Conservation (phyloP, 2,113 vertebrate species). For the Anarrhichthys ocellatus region DNA sequence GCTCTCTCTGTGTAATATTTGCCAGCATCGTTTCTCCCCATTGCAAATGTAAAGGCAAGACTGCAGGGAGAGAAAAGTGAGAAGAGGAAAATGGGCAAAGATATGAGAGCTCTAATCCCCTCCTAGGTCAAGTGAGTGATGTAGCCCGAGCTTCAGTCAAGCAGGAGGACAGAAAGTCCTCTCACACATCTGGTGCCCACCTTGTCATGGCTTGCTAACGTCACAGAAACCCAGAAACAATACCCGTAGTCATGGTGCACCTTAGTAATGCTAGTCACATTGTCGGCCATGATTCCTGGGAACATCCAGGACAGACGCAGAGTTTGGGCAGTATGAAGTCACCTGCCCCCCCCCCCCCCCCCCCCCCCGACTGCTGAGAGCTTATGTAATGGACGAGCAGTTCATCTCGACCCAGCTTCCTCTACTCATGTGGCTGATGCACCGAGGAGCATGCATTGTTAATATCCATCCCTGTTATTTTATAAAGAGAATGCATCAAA, state of each 20-base stretch:
- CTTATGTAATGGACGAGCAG: constrained; percentile 1
- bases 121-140: constrained; percentile 25
- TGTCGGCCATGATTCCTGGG: background rate
- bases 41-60: constrained; percentile 4
- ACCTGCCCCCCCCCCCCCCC: background rate
- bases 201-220: background rate
- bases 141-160: constrained; percentile 35
- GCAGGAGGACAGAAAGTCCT: constrained; percentile 30
- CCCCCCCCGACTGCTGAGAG: background rate
- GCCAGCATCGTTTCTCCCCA: background rate
- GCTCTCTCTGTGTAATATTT: constrained; percentile 21
- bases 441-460: background rate
- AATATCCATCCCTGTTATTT: constrained; percentile 4
- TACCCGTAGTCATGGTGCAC: background rate
- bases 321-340: constrained; percentile 10
- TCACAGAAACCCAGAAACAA: background rate
- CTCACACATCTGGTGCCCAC: constrained; percentile 55
- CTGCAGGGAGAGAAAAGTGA: constrained; percentile 19
- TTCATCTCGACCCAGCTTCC: constrained; percentile 2
- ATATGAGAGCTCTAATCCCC: constrained; percentile 30
- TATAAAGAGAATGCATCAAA: background rate
- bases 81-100: constrained; percentile 18
- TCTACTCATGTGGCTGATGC: background rate
- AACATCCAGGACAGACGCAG: constrained; percentile 11
- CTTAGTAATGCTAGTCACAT: background rate